phyloP scores from a whole-genome alignment of 2,113 vertebrate species.

The Tautogolabrus adspersus region DNA sequence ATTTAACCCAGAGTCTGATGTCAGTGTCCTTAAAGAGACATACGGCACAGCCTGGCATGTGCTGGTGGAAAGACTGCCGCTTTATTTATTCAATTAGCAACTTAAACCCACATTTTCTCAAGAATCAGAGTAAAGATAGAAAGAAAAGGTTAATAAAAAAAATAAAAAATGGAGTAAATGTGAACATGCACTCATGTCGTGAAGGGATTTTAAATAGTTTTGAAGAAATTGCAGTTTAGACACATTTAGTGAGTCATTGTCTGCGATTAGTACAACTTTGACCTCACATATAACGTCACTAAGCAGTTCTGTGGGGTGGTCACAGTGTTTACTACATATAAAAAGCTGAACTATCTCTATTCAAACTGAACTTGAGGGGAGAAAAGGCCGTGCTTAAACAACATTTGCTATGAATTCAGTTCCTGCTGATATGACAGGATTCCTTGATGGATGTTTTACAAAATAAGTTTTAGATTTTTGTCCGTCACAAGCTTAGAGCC shows the following conservation, averaged over 20 bases:
- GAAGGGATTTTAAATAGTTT: neutral
- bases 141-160: neutral
- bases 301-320: constrained; percentile 6
- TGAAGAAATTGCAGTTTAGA: constrained; percentile 3
- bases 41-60: constrained; percentile 31
- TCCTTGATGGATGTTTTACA: neutral
- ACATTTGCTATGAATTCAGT: no score
- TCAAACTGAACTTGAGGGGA: no score
- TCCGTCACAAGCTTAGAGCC: constrained; percentile 7
- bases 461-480: neutral
- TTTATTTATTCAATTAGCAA: constrained; percentile 34
- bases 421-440: neutral
- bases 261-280: constrained; percentile 18
- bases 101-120: constrained; percentile 1
- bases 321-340: constrained; percentile 15
- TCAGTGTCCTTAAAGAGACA: constrained; percentile 40
- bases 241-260: constrained; percentile 17
- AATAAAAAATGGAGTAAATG: neutral
- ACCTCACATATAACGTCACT: neutral
- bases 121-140: constrained; percentile 2
- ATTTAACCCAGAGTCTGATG: constrained; percentile 54
- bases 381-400: no score
- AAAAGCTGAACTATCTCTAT: neutral
- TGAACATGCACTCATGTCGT: neutral
- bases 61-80: constrained; percentile 30